phyloP scores from a whole-genome alignment of 2,888 invertebrate genomes.

The Homarus gammarus region DNA sequence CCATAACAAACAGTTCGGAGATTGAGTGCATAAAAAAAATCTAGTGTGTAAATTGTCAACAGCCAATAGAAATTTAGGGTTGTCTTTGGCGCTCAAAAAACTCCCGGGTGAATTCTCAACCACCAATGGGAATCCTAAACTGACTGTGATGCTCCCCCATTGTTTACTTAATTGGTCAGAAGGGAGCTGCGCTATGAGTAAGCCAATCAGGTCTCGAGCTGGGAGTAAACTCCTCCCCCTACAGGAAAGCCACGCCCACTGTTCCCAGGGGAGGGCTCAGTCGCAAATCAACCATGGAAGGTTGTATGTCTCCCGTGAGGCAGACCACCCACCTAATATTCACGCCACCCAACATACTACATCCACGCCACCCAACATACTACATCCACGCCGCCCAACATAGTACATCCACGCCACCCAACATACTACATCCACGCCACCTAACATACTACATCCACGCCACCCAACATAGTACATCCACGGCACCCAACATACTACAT shows the following conservation, averaged over 20 bases:
- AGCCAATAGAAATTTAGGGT: conserved; percentile 18
- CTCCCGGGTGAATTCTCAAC: background rate
- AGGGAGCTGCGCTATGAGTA: background rate
- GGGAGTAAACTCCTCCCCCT: conserved; percentile 1
- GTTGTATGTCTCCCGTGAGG: background rate
- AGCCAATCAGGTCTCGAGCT: background rate
- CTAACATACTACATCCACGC: too few species aligned
- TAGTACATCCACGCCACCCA: too few species aligned
- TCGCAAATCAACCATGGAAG: conserved; percentile 28
- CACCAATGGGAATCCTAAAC: conserved; percentile 9
- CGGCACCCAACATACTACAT: too few species aligned
- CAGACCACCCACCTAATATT: too few species aligned
- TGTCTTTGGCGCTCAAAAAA: conserved; percentile 23
- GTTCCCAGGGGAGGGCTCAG: conserved; percentile 20
- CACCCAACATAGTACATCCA: too few species aligned
- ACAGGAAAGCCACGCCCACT: background rate
- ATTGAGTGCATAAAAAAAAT: conserved; percentile 17
- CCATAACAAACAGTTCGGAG: conserved; percentile 22
- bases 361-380: too few species aligned
- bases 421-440: too few species aligned
- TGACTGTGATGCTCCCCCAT: conserved; percentile 14
- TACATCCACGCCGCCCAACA: too few species aligned
- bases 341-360: too few species aligned
- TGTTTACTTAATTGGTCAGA: conserved; percentile 22
- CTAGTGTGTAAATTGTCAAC: conserved; percentile 11